Base-by-base conservation (phyloP, 2,888 invertebrate genomes). In the Rhogogaster chlorosoma region DNA sequence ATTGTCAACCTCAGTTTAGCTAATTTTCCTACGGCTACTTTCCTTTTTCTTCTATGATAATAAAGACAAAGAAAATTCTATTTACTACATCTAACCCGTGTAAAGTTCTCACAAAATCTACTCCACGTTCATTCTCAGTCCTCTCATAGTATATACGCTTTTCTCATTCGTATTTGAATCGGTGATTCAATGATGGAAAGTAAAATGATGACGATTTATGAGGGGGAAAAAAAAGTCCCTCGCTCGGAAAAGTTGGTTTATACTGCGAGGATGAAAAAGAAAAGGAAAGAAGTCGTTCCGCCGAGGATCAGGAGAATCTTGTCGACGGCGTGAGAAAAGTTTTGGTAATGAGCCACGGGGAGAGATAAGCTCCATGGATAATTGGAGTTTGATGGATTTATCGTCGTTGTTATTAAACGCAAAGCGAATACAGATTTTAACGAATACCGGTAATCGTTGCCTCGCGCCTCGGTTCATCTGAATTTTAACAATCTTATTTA, bases 311-410 rank as follows among this genome's bases (percentile, higher is more conserved):
- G 45, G 29, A 45, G 15, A 73, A 73, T 32, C 29, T 77, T 77
- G 49, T 77, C 29, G 45, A 32, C 29, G 71, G 71, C 38, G 22
- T 42, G 71, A 42, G 71, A 22, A 73, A 73, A 73, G 70, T 70
- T 70, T 70, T 36, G 36, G 26, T 73, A 73, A 73, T 73, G 73
- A 73, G 73, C n/a, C 73, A 12, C 70, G 32, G 29, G 42, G 12
- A 45, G 49, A 45, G 75, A 49, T 77, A 26, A 29, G 49, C 49
- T 18, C 29, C 75, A 3, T 29, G 75, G 49, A 77, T 77, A 77
- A 77, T 77, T 77, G 45, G 49, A 77, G 49, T 49, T 77, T 77
- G 75, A 77, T 77, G 45, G 29, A 77, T 77, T 77, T 29, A 49
- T 77, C 49, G 75, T 67, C 67, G 32, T 67, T 32, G 67, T 18